A percentile compares a stretch with the other conserved stretches of the same genome.
Evolutionary conservation across 30 jellyfish, hydroid and myxozoan genomes (phyloP).

Genomic region (Chironex yamaguchii): DNA sequence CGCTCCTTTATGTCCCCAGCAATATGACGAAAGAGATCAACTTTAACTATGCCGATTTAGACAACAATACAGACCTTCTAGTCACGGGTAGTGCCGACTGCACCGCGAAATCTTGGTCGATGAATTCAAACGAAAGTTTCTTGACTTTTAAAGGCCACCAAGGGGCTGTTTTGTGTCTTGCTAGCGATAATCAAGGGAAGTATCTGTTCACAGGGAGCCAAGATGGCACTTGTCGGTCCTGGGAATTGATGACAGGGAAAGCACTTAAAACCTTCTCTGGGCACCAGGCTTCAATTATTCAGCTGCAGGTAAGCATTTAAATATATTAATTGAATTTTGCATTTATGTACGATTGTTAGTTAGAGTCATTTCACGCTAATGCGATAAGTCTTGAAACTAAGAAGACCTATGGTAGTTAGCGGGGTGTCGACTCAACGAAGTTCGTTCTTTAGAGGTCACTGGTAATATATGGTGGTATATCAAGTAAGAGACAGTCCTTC

Average conservation of each 20-base stretch:
- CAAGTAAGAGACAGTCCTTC: too few species aligned
- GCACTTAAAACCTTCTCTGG: slow-evolving; percentile 72
- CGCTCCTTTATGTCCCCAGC: slow-evolving; percentile 88
- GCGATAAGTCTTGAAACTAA: not conserved
- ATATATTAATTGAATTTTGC: not conserved
- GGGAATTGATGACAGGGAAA: slow-evolving; percentile 91
- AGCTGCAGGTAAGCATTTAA: slow-evolving; percentile 89
- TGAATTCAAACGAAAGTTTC: slow-evolving; percentile 79
- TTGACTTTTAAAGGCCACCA: slow-evolving; percentile 88
- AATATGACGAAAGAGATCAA: slow-evolving; percentile 76
- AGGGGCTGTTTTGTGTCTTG: slow-evolving; percentile 86
- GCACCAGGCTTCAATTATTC: slow-evolving; percentile 85
- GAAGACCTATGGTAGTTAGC: not conserved
- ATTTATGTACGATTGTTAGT: not conserved
- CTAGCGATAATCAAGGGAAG: slow-evolving; percentile 86
- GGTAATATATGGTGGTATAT: too few species aligned
- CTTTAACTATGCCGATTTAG: slow-evolving; percentile 81
- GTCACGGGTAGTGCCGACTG: slow-evolving; percentile 92
- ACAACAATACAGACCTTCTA: slow-evolving; percentile 78
- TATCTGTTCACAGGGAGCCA: slow-evolving; percentile 89
- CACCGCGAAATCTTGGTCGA: slow-evolving; percentile 94
- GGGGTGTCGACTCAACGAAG: too few species aligned
- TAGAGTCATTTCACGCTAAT: too few species aligned
- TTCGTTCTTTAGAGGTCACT: too few species aligned
- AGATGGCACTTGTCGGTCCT: slow-evolving; percentile 82